These are phyloP conservation scores for Acronicta aceris DNA, from an alignment of 2,888 invertebrate genomes.

Conservation along the genomic window DNA sequence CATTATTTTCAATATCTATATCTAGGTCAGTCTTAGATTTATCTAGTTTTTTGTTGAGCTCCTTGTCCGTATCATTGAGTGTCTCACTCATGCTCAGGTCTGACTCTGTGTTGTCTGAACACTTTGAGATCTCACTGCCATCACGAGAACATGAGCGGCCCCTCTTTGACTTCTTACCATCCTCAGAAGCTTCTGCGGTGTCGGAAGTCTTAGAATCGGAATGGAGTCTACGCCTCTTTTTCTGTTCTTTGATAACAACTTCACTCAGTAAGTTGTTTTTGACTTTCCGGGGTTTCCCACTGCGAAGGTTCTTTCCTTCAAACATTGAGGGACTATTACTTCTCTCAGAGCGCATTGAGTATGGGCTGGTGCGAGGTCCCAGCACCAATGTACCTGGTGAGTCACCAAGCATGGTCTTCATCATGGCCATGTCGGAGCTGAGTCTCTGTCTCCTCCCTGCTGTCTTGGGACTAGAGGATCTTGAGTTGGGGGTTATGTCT, in stretches of 20 bases:
- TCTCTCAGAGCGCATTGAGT: slow-evolving; percentile 90
- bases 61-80: slow-evolving; percentile 82
- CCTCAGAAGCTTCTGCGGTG: slow-evolving; percentile 74
- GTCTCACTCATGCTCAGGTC: slow-evolving; percentile 90
- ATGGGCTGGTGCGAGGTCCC: slow-evolving; percentile 88
- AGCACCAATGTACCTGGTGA: slow-evolving; percentile 76
- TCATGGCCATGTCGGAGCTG: slow-evolving; percentile 84
- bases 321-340: slow-evolving; percentile 85
- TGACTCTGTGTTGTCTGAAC: slow-evolving; percentile 90
- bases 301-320: slow-evolving; percentile 90
- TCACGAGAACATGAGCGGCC: slow-evolving; percentile 87
- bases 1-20: slow-evolving; percentile 88
- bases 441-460: slow-evolving; percentile 80
- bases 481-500: slow-evolving; percentile 78
- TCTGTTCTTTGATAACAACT: slow-evolving; percentile 88
- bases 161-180: slow-evolving; percentile 82
- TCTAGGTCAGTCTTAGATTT: slow-evolving; percentile 89
- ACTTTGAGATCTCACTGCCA: slow-evolving; percentile 90
- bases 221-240: slow-evolving; percentile 86
- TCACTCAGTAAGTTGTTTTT: slow-evolving; percentile 88
- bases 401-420: slow-evolving; percentile 84
- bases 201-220: slow-evolving; percentile 88
- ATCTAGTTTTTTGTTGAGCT: slow-evolving; percentile 87
- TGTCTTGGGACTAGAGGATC: slow-evolving; percentile 85
- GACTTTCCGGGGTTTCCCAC: slow-evolving; percentile 91